Conservation (phyloP, 2,797 vertebrate genomes). For the Crenuchus spilurus region DNA sequence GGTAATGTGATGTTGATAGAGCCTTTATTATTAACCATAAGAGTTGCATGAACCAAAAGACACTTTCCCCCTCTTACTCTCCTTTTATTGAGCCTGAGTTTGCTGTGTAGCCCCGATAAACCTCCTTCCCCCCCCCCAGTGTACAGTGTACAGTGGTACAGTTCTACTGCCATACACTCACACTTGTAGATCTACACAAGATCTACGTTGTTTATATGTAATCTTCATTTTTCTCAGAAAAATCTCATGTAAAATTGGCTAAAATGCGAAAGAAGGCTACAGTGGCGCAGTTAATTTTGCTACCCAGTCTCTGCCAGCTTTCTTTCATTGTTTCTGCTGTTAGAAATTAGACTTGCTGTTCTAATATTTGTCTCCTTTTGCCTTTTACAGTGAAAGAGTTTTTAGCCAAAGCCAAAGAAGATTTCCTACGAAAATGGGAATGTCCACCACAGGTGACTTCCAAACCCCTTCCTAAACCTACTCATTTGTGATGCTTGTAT, state of each 20-base stretch:
- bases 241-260: neutral
- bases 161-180: conserved; percentile 8
- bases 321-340: neutral
- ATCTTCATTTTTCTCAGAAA: neutral
- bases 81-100: conserved; percentile 23
- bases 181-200: neutral
- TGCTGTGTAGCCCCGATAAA: conserved; percentile 29
- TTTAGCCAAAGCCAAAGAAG: conserved; percentile 99
- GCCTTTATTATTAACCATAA: conserved; percentile 57
- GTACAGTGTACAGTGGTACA: conserved; percentile 2
- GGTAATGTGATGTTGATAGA: conserved; percentile 43
- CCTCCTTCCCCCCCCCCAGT: too few species aligned
- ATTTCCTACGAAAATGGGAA: conserved; percentile 99
- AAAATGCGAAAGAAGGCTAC: neutral
- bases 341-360: neutral
- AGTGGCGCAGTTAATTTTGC: conserved; percentile 12
- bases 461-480: neutral
- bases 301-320: neutral
- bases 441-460: conserved; percentile 91
- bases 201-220: neutral
- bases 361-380: conserved; percentile 30
- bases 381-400: conserved; percentile 94
- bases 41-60: conserved; percentile 41
- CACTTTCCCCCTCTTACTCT: neutral
- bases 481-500: neutral